Evolutionary conservation across 2,113 vertebrate species (phyloP).

Genomic region (Gallinago undulata): DNA sequence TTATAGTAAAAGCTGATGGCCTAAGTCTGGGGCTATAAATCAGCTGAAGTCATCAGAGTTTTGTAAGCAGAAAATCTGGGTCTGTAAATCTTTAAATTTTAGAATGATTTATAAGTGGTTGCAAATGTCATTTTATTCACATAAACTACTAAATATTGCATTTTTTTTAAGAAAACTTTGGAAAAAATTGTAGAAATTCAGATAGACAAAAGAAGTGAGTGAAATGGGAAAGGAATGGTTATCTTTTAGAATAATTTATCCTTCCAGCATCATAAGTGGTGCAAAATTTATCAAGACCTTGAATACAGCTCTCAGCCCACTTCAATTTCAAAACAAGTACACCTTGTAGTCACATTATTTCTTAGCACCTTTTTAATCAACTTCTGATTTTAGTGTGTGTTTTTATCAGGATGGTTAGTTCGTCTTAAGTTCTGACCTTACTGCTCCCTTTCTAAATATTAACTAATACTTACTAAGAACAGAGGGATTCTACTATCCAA

Average conservation of each 20-base stretch:
- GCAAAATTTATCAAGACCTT: neutral
- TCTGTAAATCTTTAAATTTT: neutral
- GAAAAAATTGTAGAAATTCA: neutral
- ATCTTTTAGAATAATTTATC: neutral
- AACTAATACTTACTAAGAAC: neutral
- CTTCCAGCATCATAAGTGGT: neutral
- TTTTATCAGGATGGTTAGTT: neutral
- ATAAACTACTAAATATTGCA: neutral
- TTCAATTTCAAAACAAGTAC: neutral
- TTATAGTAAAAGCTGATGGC: neutral
- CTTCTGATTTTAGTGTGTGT: neutral
- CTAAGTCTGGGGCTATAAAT: neutral
- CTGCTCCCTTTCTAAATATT: neutral
- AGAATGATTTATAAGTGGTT: neutral
- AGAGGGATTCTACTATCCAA: neutral
- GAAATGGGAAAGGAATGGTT: neutral
- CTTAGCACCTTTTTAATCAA: neutral
- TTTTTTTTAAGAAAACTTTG: neutral
- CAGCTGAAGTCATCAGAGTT: neutral
- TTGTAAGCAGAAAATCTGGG: conserved; percentile 2
- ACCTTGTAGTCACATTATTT: neutral
- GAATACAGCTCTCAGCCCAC: neutral
- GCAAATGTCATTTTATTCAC: neutral
- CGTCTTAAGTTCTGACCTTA: neutral
- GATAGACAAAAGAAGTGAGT: neutral